phyloP scores from a whole-genome alignment of 2,113 vertebrate genomes.

The Trachemys scripta region DNA sequence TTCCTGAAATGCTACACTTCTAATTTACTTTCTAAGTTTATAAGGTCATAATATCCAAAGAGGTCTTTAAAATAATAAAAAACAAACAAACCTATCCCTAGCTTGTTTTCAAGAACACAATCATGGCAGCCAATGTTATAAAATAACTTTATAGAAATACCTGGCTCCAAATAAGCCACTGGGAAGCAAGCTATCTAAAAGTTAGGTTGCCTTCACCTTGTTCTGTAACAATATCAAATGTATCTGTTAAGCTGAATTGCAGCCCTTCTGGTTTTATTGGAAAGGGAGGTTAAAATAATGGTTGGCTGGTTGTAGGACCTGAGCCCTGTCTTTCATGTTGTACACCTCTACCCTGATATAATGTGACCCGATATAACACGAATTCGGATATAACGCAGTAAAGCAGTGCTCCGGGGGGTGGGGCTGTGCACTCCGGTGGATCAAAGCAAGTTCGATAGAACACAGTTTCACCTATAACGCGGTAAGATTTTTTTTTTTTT shows the following conservation, averaged over 20 bases:
- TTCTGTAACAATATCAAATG: not conserved
- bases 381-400: no score
- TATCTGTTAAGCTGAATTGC: not conserved
- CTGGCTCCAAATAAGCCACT: not conserved
- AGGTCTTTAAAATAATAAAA: not conserved
- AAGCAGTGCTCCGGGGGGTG: no score
- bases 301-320: not conserved
- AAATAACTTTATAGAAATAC: accelerated
- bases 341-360: no score
- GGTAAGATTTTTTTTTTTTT: no score
- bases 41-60: not conserved
- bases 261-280: not conserved
- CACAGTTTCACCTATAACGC: no score
- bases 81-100: not conserved
- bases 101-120: not conserved
- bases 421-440: no score
- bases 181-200: not conserved
- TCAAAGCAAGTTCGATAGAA: no score
- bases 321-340: not conserved
- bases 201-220: not conserved
- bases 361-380: no score
- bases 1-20: not conserved
- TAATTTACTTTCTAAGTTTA: not conserved
- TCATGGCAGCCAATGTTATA: not conserved
- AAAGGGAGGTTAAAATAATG: not conserved